Base-by-base conservation (phyloP, 2,113 vertebrate species). In the Pycnonotus jocosus region DNA sequence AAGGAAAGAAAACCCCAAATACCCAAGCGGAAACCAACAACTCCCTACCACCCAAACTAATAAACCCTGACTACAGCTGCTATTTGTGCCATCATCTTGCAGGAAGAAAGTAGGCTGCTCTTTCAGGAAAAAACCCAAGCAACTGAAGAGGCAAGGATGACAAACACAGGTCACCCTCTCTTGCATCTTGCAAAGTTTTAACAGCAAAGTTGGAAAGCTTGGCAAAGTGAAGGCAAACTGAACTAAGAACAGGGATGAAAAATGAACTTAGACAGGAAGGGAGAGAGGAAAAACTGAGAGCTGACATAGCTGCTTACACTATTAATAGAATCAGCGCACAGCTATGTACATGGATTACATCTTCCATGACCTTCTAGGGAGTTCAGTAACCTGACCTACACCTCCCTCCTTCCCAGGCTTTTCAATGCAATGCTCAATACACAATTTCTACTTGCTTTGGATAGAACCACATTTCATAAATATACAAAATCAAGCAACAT, bases 261-360 rank as follows among this genome's bases (percentile, higher is more conserved):
- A 95, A 84, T 81, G 9, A 78, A 78, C 72, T 88, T 31, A 6
- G 72, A 81, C 47, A 93, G 72, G 51, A 71, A 91, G 62, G 17
- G 37, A 94, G 60, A 91, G 44, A 78, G 45, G 62, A 94, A 94
- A 95, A 92, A 91, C n/a, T 72, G 57, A 80, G 85, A 81, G 57
- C 1, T 89, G 72, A 89, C 74, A n/a, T 51, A 85, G 73, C 77
- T 76, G 61, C 69, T 87, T 78, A 70, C 11, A 11, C 57, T 92
- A 76, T 83, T 84, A 91, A 94, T 51, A 94, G 88, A 70, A 93
- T 37, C 68, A 81, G 53, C 66, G 76, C 54, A 28, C 9, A 25
- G 64, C 61, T 91, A 60, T 22, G 44, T 37, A 68, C 40, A 20
- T 7, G 24, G 64, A 66, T 86, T 93, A 28, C 35, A 27, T 81